Percentiles rank a stretch among this genome's conserved stretches.
phyloP scores from a whole-genome alignment of 1,140 invertebrate species.

The Trissolcus basalis region DNA sequence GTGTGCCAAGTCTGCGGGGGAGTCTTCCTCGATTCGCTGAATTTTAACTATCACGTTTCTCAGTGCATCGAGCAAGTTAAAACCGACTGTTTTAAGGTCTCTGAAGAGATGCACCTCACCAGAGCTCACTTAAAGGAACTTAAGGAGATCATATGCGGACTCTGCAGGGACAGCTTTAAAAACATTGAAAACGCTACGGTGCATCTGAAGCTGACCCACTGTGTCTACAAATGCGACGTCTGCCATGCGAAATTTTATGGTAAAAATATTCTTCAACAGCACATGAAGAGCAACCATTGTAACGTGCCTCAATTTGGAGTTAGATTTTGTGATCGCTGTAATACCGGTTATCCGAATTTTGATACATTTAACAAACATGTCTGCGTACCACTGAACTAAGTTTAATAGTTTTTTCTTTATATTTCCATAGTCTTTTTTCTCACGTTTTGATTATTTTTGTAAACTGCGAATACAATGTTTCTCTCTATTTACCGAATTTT shows the following conservation, averaged over 20 bases:
- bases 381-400: conserved; percentile 18
- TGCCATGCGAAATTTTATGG: conserved; percentile 43
- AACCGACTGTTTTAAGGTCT: conserved; percentile 4
- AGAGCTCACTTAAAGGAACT: conserved; percentile 16
- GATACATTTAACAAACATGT: conserved; percentile 20
- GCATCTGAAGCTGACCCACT: conserved; percentile 40
- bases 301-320: conserved; percentile 13
- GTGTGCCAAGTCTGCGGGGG: conserved; percentile 46
- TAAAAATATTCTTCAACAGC: conserved; percentile 39
- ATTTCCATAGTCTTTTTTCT: too few species aligned
- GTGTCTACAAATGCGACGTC: conserved; percentile 37
- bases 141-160: conserved; percentile 48
- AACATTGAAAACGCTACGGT: conserved; percentile 28
- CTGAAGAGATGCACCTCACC: not conserved
- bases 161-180: conserved; percentile 38
- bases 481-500: too few species aligned
- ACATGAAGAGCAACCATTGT: conserved; percentile 25
- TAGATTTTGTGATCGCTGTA: conserved; percentile 45
- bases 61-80: conserved; percentile 47
- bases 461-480: too few species aligned
- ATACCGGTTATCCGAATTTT: conserved; percentile 28
- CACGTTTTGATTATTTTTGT: too few species aligned
- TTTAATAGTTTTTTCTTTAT: too few species aligned
- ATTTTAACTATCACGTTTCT: conserved; percentile 30
- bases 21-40: conserved; percentile 33